Evolutionary conservation across 2,888 invertebrate species (phyloP).

Genomic region (Pyrrhia umbra): DNA sequence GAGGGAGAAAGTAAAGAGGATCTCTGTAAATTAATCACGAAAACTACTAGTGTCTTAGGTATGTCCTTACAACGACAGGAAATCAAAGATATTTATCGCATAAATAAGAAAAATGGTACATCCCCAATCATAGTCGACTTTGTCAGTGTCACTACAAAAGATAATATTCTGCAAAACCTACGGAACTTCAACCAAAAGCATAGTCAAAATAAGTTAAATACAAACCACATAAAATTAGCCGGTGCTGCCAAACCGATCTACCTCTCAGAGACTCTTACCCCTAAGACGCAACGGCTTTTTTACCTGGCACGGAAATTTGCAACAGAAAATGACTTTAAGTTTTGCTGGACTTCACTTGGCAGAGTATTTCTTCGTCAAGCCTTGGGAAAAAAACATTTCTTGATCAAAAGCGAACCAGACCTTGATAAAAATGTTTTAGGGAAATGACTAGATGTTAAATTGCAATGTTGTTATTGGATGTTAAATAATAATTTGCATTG

Average conservation of each 20-base stretch:
- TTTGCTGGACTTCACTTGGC: conserved; percentile 7
- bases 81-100: conserved; percentile 2
- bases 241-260: conserved; percentile 2
- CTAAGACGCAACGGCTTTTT: not conserved
- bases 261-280: not conserved
- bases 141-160: not conserved
- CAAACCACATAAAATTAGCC: not conserved
- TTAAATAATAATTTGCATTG: no score
- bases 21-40: not conserved
- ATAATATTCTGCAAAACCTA: conserved; percentile 1
- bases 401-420: not conserved
- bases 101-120: not conserved
- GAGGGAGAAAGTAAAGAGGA: conserved; percentile 6
- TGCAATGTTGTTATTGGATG: no score
- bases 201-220: not conserved
- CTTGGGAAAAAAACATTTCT: not conserved
- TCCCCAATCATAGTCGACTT: not conserved
- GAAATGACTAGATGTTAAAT: no score
- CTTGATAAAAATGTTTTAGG: not conserved
- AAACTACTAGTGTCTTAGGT: not conserved
- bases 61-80: not conserved
- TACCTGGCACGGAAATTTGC: not conserved
- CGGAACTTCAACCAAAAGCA: not conserved
- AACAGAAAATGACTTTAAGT: not conserved
- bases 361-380: conserved; percentile 3